Evolutionary conservation across 2,888 invertebrate species (phyloP), one percentile per base, ranked within the genome.

Genomic region (Cheilosia urbana): DNA sequence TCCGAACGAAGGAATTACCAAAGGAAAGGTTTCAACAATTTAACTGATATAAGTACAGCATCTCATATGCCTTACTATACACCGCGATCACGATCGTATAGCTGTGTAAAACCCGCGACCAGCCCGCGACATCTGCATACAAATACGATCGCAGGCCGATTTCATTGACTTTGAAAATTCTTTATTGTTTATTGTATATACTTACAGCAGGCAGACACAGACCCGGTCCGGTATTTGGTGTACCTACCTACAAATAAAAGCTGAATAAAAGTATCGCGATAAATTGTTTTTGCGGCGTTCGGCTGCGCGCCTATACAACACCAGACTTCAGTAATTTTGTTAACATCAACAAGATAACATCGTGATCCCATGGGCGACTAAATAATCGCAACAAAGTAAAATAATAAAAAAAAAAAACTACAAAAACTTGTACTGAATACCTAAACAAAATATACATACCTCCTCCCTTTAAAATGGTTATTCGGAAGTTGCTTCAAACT

Each of bases 261-360:
- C 42, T 1, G 2, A 30, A 49, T 37, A 37, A 11, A 66, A 55
- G 11, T 51, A 24, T 15, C 15, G 49, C 37, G 40, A 71, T 53
- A 24, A 37, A 37, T 58, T 60, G 51, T 21, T 53, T 62, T 27
- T 15, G 40, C 27, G 30, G 3, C 42, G 45, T 9, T 62, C 60
- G 27, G 53, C 34, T 55, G 72, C 24, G 47, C 55, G 66, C 51
- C 68, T 68, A 13, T 37, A 19, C 66, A 45, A 30, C 60, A 49
- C 30, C 66, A 65, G 55, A 55, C 73, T 45, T 87, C 81, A 87
- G 87, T 87, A 53, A 60, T 85, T 81, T 81, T 66, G 73, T 75
- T 85, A 72, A 85, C 75, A 85, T 57, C 85, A 71, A 17, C 81
- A 51, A 66, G 87, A 78, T 75, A 78, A 78, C 62, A 78, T 68